Conservation (phyloP, 2,888 invertebrate genomes). For the Lacanobia wlatinum region DNA sequence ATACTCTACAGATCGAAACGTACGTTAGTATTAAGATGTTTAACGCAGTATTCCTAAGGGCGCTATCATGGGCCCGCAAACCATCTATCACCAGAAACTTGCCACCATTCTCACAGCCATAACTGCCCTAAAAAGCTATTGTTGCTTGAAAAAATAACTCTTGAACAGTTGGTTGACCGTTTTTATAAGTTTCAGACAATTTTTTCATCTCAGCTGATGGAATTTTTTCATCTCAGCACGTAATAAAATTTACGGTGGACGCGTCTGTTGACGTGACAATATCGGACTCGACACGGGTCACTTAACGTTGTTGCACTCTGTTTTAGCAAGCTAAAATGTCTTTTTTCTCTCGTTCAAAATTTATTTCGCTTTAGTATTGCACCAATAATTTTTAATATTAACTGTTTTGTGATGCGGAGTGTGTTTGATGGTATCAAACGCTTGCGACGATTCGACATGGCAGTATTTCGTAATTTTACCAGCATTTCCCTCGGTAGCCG, state of each 20-base stretch:
- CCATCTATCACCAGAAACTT: neutral
- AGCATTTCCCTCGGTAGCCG: conserved; percentile 59
- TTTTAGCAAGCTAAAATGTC: conserved; percentile 27
- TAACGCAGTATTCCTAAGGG: conserved; percentile 1
- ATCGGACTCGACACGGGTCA: conserved; percentile 76
- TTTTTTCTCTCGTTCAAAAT: conserved; percentile 17
- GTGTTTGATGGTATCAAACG: conserved; percentile 46
- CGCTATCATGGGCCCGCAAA: neutral
- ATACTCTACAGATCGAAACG: neutral
- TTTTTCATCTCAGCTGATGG: conserved; percentile 57
- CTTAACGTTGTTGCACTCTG: conserved; percentile 51
- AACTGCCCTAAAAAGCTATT: conserved; percentile 38
- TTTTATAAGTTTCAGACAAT: conserved; percentile 67
- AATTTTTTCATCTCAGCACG: too few relatives aligned
- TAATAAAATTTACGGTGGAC: conserved; percentile 77
- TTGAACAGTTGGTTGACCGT: conserved; percentile 74
- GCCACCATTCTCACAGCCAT: neutral
- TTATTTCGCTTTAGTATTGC: conserved; percentile 4
- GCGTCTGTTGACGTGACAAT: conserved; percentile 82
- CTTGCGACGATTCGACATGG: conserved; percentile 54
- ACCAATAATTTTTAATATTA: conserved; percentile 1
- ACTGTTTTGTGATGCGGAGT: conserved; percentile 16
- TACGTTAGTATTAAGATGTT: neutral
- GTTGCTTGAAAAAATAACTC: conserved; percentile 33
- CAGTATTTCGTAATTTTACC: conserved; percentile 55